A percentile compares a stretch with the other conserved stretches of the same genome.
phyloP scores from a whole-genome alignment of 2,113 vertebrate genomes.

The Uria aalge region DNA sequence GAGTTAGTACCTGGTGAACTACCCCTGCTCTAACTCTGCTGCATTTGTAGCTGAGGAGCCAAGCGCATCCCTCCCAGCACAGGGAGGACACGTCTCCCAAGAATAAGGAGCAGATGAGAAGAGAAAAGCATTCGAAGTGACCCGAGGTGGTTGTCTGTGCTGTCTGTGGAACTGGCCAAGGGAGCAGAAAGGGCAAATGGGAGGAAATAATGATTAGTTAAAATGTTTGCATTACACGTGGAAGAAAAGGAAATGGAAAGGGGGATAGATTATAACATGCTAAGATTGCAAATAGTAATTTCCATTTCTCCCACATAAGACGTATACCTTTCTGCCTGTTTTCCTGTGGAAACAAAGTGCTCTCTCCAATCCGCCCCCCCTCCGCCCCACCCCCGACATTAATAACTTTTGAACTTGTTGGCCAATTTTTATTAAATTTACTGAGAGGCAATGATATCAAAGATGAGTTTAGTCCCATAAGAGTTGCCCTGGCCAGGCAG shows the following conservation, averaged over 20 bases:
- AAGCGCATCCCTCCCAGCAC: fast-evolving
- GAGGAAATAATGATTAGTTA: background rate
- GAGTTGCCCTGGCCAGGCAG: background rate
- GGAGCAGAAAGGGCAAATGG: background rate
- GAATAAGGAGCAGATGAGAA: background rate
- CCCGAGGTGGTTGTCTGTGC: fast-evolving
- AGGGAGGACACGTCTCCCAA: fast-evolving
- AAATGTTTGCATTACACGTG: background rate
- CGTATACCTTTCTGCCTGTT: background rate
- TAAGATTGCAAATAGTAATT: background rate
- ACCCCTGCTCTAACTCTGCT: background rate
- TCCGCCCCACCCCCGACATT: fast-evolving
- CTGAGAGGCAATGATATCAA: background rate
- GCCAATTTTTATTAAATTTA: background rate
- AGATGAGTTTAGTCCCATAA: background rate
- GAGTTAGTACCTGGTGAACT: background rate
- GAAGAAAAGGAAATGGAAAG: background rate
- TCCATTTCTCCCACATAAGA: background rate
- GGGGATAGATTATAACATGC: background rate
- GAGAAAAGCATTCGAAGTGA: fast-evolving
- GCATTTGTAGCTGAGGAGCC: background rate
- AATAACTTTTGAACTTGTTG: background rate
- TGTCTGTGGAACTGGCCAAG: background rate
- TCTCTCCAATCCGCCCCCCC: background rate
- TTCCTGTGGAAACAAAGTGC: background rate